Base-by-base conservation (phyloP, 2,888 invertebrate species). In the Seladonia tumulorum region DNA sequence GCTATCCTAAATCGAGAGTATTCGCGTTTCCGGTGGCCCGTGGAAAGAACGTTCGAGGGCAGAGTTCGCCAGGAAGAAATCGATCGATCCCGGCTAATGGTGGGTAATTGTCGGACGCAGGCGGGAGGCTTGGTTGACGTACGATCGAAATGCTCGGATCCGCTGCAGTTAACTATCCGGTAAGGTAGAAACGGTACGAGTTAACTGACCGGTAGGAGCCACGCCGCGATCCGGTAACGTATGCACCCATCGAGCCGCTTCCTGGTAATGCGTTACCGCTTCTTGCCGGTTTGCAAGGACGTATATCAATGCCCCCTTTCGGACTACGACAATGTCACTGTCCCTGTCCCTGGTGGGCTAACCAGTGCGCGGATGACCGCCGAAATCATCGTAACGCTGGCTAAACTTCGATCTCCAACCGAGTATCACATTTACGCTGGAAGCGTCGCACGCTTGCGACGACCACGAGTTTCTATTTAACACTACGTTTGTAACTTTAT, bases 191-290 rank as follows among this genome's bases (percentile, higher is more conserved):
- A 77, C 57, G 76, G 76, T 22, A 77, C 87, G 85, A 87, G 89
- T 89, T 90, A 91, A 88, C 89, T 86, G 86, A 85, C 84, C 87
- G 87, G 82, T 87, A 90, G 66, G 35, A 53, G 66, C 66, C 87
- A 82, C 87, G 81, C 86, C 29, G 72, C 85, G 87, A 91, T 87
- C 88, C 89, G 81, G 90, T 90, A 92, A 93, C 91, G 89, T 92
- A 93, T 93, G 91, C 93, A 89, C 82, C 92, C 89, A 93, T 92
- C 92, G 89, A 79, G 85, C 83, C 82, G 88, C 87, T 93, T 93
- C 92, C 93, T 90, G 87, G 89, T 91, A 91, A 93, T 92, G 91
- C 91, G 88, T 93, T 93, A 92, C 91, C 83, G 85, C 89, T 92
- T 92, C 92, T 91, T 90, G 90, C 88, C 85, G 86, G 82, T 83